Base-by-base conservation (phyloP, 2,797 vertebrate species). In the Garrulus glandarius region DNA sequence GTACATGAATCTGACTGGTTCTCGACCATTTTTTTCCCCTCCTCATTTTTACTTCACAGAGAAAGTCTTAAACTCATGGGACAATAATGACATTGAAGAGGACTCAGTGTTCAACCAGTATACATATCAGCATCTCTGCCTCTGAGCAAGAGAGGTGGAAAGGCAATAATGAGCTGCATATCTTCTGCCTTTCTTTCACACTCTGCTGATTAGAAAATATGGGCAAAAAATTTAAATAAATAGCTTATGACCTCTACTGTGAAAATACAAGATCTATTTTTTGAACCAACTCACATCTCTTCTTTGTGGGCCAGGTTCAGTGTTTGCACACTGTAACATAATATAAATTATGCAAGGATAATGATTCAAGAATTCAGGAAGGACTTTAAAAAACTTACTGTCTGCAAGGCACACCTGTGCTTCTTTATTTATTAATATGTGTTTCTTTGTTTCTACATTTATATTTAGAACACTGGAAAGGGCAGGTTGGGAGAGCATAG, bases 391-490 rank as follows among this genome's bases (percentile, higher is more conserved):
- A 95, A 92, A 91, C 91, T 93, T 94, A 86, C 84, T 95, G 69
- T 93, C 91, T 95, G 59, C 91, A 94, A 95, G 87, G 92, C 63
- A 92, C 93, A 96, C 95, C 95, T 97, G 94, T 90, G 69, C 92
- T 90, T 96, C 89, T 96, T 97, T 97, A 96, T 84, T 96, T 97
- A 96, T 93, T 97, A 94, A 96, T 96, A 97, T 88, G 67, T n/a
- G n/a, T 95, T 95, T 97, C 87, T 94, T 94, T 95, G 80, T 94
- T 94, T 95, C 67, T 92, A 55, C 32, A 76, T 88, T 95, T 96
- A 94, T 93, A 96, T 97, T 92, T 96, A 96, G 95, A 93, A 94
- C 83, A 82, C 44, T 57, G 74, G 63, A 93, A 96, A 95, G 44
- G 82, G 79, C 87, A 94, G 15, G 49, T 20, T 91, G 61, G 69